Evolutionary conservation across 2,113 vertebrate species (phyloP), one percentile per base, ranked within the genome.

Genomic region (Xenotilapia leptura): DNA sequence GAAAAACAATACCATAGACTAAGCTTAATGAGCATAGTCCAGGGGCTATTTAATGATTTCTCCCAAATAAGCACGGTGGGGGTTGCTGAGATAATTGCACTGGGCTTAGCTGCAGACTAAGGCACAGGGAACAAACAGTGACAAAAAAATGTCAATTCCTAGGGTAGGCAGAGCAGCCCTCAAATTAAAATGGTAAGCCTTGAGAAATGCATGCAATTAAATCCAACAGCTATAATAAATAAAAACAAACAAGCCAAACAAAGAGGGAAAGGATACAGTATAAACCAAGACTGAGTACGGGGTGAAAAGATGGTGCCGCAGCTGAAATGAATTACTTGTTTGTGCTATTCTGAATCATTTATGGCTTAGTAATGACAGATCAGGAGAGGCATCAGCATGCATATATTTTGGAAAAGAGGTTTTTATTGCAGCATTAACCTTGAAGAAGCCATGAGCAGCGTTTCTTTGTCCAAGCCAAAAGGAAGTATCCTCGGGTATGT

Each of bases 401-500:
- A 86, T 73, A 19, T 26, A 31, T 38, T 31, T 15, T 6, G 62
- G 45, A 49, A 81, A 49, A 47, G 49, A 15, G 28, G 17, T 70
- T 40, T 38, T 53, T 73, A 5, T 21, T 49, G 26, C 49, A 19
- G 58, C 2, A 28, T 91, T 56, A 60, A 92, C 98, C 98, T 99
- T 99, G 93, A 99, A 99, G 94, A 98, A 98, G 60, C 98, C 98
- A 23, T 99, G 98, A 17, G 97, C 98, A 19, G 97, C 96, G 93
- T 99, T 99, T 92, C 98, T 97, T 91, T 99, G 98, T 92, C 98
- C 98, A 54, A 99, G 93, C 98, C 98, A 99, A 95, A 99, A 97
- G 3, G 97, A 96, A 53, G 98, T 97, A 9, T 97, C 98, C 56
- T 96, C 90, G 77, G 98, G 98, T 84, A 99, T 96, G 89, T 99